Conservation (phyloP, 2,797 vertebrate species). For the Centropyge bicolor region DNA sequence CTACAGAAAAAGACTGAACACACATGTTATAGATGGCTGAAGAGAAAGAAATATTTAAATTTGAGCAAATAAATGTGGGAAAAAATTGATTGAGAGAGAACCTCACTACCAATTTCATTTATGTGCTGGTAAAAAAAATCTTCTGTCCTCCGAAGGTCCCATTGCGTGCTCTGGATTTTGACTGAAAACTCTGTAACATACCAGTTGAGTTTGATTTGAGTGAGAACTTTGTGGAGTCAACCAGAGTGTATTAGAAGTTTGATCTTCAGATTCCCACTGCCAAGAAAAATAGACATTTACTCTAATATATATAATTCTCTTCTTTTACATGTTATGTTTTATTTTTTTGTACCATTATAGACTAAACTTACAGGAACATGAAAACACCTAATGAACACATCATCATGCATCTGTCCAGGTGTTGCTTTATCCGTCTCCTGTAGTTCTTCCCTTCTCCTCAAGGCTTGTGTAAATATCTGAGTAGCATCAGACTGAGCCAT, state of each 20-base stretch:
- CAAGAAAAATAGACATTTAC: conserved; percentile 8
- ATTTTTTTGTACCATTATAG: background rate
- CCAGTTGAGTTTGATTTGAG: background rate
- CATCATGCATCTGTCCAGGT: no score
- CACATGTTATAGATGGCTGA: background rate
- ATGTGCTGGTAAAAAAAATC: background rate
- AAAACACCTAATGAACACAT: background rate
- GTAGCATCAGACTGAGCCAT: background rate
- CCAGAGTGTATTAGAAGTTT: conserved; percentile 19
- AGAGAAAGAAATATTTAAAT: background rate
- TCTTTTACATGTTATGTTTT: background rate
- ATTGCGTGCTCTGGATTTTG: background rate
- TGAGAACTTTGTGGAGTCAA: background rate
- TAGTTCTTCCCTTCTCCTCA: background rate
- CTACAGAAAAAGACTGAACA: background rate
- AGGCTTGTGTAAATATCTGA: conserved; percentile 16
- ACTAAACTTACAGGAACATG: background rate
- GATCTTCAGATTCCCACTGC: conserved; percentile 1
- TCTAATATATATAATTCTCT: background rate
- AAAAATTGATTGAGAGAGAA: no score
- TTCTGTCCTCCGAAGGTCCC: background rate
- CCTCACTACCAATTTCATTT: no score
- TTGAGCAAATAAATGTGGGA: no score
- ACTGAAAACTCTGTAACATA: no score
- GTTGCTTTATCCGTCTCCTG: background rate